phyloP scores from a whole-genome alignment of 1,140 invertebrate species.

The Nasonia vitripennis region DNA sequence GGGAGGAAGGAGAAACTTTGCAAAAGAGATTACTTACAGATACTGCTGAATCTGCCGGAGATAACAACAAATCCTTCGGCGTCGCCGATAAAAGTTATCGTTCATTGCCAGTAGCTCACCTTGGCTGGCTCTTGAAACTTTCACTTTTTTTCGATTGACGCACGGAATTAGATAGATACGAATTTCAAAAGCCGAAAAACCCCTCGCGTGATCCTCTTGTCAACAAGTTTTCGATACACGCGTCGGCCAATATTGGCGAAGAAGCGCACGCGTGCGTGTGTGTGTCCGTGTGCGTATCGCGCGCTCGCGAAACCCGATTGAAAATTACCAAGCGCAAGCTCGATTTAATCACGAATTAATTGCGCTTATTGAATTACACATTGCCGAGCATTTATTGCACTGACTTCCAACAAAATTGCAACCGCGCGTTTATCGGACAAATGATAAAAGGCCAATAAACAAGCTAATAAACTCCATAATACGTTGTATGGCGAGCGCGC shows the following conservation, averaged over 20 bases:
- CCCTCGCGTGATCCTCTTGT: not conserved
- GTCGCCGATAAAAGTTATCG: too few relatives aligned
- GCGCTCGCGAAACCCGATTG: not conserved
- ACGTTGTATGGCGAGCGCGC: not conserved
- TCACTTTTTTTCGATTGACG: not conserved
- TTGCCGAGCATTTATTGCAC: conserved; percentile 8
- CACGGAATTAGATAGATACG: not conserved
- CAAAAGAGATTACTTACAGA: too few relatives aligned
- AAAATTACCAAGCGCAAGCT: not conserved
- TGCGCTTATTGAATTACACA: conserved; percentile 30
- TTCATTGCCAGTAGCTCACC: too few relatives aligned
- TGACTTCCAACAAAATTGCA: conserved; percentile 23
- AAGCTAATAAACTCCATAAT: conserved; percentile 28
- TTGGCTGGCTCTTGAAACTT: not conserved
- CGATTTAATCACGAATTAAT: conserved; percentile 30
- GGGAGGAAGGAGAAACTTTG: too few relatives aligned
- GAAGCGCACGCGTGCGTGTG: too few relatives aligned
- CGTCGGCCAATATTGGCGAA: too few relatives aligned
- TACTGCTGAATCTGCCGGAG: too few relatives aligned
- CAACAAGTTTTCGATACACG: not conserved
- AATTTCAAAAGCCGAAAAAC: not conserved
- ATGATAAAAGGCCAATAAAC: conserved; percentile 27
- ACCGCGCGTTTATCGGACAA: not conserved
- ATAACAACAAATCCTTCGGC: too few relatives aligned
- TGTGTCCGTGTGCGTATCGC: too few relatives aligned